Base-by-base conservation (phyloP, 1,140 invertebrate species). In the Metopolophium dirhodum region DNA sequence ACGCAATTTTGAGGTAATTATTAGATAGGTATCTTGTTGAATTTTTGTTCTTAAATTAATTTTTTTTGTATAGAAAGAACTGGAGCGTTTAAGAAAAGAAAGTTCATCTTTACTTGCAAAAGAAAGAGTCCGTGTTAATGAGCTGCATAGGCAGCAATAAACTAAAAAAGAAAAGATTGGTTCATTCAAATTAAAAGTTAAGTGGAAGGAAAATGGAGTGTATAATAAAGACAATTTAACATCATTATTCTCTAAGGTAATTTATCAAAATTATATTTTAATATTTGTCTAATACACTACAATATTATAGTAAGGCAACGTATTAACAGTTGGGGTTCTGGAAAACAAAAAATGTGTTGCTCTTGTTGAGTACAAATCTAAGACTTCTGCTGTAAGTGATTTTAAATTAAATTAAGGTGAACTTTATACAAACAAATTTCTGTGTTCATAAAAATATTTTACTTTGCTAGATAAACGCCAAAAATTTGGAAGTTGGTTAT, bases 191-290 rank as follows among this genome's bases (percentile, higher is more conserved):
- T 96, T 98, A 8, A 98, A 97, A 96, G 96, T 98, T 2, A 98
- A 97, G 95, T 98, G 98, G 98, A 97, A 97, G 95, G 96, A 94
- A 14, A 97, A 97, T 96, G 97, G 97, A 61, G 97, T 97, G 45
- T 98, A 98, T 94, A 96, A 96, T 94, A 95, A 97, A 94, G 95
- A 97, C 47, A 96, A 96, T 94, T 95, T 98, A 51, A 95, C 96
- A 91, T 96, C 95, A 94, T 97, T 98, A 94, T 96, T 98, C 91
- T 97, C 97, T 94, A 98, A 98, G 95, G 96, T 85, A 47, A 47
- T 82, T 41, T 57, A 26, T 93, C 14, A 82, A 85, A n/a, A 23
- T 49, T 18, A 0, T 92, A 26, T 54, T 77, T 90, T 82, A 26
- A n/a, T 57, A 68, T 93, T 90, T 93, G 26, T 89, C 57, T 68